A percentile compares a stretch with the other conserved stretches of the same genome.
Conservation (phyloP, 2,888 invertebrate genomes). For the Monopis laevigella region DNA sequence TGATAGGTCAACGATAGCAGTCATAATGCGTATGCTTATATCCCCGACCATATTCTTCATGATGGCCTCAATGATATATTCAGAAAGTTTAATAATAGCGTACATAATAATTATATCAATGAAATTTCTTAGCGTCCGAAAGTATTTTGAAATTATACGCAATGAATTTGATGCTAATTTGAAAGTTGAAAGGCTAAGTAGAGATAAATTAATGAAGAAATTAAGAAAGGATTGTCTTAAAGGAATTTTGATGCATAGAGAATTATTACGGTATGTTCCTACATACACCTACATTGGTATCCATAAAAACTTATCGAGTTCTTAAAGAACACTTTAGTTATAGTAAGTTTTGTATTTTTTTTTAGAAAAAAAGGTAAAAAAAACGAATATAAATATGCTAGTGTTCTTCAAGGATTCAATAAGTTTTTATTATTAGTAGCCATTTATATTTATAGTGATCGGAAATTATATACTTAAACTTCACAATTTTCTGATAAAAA, state of each 20-base stretch:
- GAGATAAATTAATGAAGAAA: neutral
- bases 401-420: too few species aligned
- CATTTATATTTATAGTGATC: too few species aligned
- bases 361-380: too few species aligned
- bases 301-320: too few species aligned
- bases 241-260: constrained; percentile 9
- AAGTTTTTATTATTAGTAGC: too few species aligned
- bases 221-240: neutral
- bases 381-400: too few species aligned
- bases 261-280: constrained; percentile 9
- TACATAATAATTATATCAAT: constrained; percentile 2
- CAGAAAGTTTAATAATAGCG: neutral
- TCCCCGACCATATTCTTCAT: constrained; percentile 2
- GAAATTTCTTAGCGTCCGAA: neutral
- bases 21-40: constrained; percentile 1
- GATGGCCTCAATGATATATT: constrained; percentile 5
- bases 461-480: too few species aligned
- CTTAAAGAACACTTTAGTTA: too few species aligned
- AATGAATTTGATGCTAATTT: neutral
- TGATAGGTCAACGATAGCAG: constrained; percentile 4
- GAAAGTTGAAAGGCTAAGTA: neutral
- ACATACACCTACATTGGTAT: too few species aligned
- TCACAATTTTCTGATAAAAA: too few species aligned
- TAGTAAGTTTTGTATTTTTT: too few species aligned
- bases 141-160: constrained; percentile 2